Evolutionary conservation across 2,797 vertebrate species (phyloP), one percentile per base, ranked within the genome.

Genomic region (Melanotaenia maccullochi): DNA sequence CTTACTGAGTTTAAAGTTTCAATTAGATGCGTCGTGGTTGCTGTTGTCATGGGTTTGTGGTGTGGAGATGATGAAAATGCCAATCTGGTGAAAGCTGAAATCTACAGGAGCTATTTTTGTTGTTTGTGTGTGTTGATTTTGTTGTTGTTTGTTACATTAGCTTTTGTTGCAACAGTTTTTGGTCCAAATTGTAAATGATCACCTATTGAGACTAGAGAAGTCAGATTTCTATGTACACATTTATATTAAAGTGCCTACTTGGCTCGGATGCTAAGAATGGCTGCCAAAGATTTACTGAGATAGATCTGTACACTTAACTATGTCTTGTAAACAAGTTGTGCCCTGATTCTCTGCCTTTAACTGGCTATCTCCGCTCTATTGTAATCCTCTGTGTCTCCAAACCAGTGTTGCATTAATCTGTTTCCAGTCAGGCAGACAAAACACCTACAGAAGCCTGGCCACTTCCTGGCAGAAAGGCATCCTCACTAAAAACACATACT

Each of bases 31-130:
- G 13, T 35, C 73, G 33, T 35, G 68, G 77, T 60, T 71, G 38
- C 67, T 76, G 78, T 68, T 73, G 76, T 83, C 80, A 71, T 40
- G 72, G 62, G 30, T 65, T 62, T 60, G 75, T 25, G 71, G 52
- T 42, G 56, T 51, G 57, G 42, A 33, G 7, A n/a, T 9, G 25
- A 73, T 35, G 30, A 42, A 63, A 88, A 85, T 74, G 74, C 54
- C 71, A 47, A 42, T 60, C 36, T 24, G 16, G 64, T 40, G 13
- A 76, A 65, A 68, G 38, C 25, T 16, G 52, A 58, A 59, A 11
- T 44, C 62, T 9, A 54, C 28, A 24, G 65, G 51, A 42, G 13
- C 28, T 30, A 30, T 30, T 30, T 52, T 13, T 25, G 4, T 42
- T 42, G 14, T 42, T 42, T 42, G 32, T 8, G 5, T 33, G 32